Evolutionary conservation across 1,140 invertebrate species (phyloP), one percentile per base, ranked within the genome.

Genomic region (Psix sp.): DNA sequence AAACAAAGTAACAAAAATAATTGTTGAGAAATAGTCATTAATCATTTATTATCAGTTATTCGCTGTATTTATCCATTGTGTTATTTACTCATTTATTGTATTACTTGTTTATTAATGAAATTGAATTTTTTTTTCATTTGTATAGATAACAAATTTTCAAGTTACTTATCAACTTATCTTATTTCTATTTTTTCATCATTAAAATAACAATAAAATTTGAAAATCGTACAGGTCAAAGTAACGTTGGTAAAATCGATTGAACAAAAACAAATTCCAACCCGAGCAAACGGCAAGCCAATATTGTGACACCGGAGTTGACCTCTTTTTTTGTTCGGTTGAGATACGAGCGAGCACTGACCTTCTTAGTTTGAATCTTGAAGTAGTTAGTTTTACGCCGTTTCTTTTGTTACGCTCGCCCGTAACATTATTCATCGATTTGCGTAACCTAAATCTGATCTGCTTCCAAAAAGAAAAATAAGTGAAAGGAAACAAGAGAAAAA

Each of bases 341-440:
- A 42, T 24, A 29, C 36, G n/a, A 40, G 43, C 33, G 29, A n/a
- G n/a, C 20, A 11, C 6, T 49, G 63, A 56, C 63, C 51, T 56
- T 57, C 63, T 67, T 46, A 17, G 38, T 35, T 45, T 33, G 46
- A 51, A 51, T 35, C 57, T 51, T 29, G 17, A 49, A 39, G 26
- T 16, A 29, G 46, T 52, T 51, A 45, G 38, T 35, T 52, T 63
- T 43, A 21, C 43, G 43, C 31, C 18, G 33, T 39, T 40, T 57
- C 40, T 57, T 57, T 57, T 57, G 36, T 57, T 33, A 21, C 20
- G 18, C 26, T 18, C 43, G 9, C 43, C 15, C 15, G 26, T 46
- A 46, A 17, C 26, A 18, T 18, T 46, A 46, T 46, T 46, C 33
- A 46, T 46, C 26, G 43, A 46, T 24, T 46, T 24, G 18, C 43